Conservation (phyloP, 37 sponge, comb jelly and placozoan genomes). For the Chondrilla cf. caribensis region DNA sequence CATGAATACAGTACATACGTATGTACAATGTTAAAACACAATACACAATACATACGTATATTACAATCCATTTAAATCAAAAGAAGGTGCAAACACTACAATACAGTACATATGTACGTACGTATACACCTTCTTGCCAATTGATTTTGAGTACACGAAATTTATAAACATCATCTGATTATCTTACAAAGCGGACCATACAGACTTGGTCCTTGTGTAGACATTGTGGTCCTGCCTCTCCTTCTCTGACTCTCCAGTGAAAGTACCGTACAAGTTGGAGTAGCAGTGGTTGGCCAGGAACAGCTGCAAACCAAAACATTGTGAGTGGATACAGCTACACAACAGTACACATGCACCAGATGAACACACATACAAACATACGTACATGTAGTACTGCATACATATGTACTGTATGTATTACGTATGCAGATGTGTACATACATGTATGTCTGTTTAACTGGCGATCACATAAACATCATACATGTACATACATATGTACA, state of each 20-base stretch:
- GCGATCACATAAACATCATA: background rate
- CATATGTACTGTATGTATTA: too few relatives aligned
- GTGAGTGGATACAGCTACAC: background rate
- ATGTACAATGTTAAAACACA: background rate
- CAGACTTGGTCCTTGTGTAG: slow-evolving; percentile 50
- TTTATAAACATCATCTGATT: slow-evolving; percentile 55
- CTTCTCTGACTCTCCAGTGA: slow-evolving; percentile 68
- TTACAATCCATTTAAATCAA: too few relatives aligned
- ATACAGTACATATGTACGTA: too few relatives aligned
- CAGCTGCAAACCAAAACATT: slow-evolving; percentile 35
- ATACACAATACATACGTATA: too few relatives aligned
- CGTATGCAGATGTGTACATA: too few relatives aligned
- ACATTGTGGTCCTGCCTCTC: slow-evolving; percentile 61
- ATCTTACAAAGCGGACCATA: slow-evolving; percentile 67
- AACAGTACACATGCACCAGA: background rate
- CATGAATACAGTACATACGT: slow-evolving; percentile 26
- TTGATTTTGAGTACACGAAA: slow-evolving; percentile 55
- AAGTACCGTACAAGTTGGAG: slow-evolving; percentile 79
- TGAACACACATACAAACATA: too few relatives aligned
- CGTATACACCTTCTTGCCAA: background rate
- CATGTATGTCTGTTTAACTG: too few relatives aligned
- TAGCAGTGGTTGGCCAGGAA: slow-evolving; percentile 73
- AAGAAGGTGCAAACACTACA: too few relatives aligned
- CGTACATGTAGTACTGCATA: too few relatives aligned
- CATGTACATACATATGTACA: background rate